Evolutionary conservation across 1,140 invertebrate genomes (phyloP).

Genomic region (Hyles vespertilio): DNA sequence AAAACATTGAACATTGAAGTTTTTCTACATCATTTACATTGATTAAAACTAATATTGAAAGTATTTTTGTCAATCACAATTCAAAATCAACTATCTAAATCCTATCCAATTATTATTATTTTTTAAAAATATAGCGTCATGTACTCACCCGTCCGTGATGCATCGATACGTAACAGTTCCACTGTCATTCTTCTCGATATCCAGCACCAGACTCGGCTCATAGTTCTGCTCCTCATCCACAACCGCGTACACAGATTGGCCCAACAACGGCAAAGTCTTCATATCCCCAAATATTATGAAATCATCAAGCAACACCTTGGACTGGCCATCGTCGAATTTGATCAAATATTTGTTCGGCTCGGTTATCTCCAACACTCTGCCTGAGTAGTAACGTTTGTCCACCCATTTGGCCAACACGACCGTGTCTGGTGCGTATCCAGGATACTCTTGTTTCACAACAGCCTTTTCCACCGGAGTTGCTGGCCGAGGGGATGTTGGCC

Average conservation of each 20-base stretch:
- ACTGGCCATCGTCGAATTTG: constrained; percentile 78
- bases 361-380: constrained; percentile 71
- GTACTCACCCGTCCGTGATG: constrained; percentile 67
- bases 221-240: constrained; percentile 71
- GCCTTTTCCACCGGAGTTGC: constrained; percentile 62
- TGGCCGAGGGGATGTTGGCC: constrained; percentile 56
- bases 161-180: constrained; percentile 69
- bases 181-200: constrained; percentile 57
- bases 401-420: constrained; percentile 79
- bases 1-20: no score
- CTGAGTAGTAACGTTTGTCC: constrained; percentile 79
- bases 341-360: constrained; percentile 78
- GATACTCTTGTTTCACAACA: constrained; percentile 50
- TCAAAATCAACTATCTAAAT: no score
- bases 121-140: no score
- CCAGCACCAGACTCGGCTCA: constrained; percentile 65
- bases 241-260: constrained; percentile 70
- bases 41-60: no score
- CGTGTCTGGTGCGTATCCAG: constrained; percentile 65
- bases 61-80: no score
- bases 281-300: constrained; percentile 77
- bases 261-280: constrained; percentile 66
- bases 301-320: constrained; percentile 76
- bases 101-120: no score
- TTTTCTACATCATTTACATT: no score